Base-by-base conservation (phyloP, 2,797 vertebrate genomes). In the Macropus fuliginosus region DNA sequence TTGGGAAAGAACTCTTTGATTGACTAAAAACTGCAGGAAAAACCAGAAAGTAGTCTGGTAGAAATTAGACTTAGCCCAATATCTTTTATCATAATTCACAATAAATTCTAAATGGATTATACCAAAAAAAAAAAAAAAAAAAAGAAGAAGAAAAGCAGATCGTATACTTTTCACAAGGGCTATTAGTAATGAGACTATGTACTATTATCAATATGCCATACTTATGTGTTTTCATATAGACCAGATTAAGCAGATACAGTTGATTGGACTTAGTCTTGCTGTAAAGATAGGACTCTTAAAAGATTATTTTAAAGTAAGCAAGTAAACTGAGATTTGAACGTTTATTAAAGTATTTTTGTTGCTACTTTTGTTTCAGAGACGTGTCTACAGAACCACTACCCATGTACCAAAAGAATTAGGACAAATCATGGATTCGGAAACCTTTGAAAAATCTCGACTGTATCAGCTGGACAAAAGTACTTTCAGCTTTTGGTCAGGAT, bases 381-480 rank as follows among this genome's bases (percentile, higher is more conserved):
- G 98, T 55, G 99, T 99, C 55, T 99, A 99, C 91, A 99, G 99
- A 97, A 99, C 99, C 34, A 99, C 99, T 34, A 99, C 98, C 74
- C 99, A 99, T 40, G 99, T 99, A 6, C 99, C 99, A 0, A 97
- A 98, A 59, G 99, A 99, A 93, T 97, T 99, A 54, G 99, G 99
- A 92, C 99, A 99, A 98, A 99, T 99, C 96, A 99, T 99, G 99
- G 99, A 99, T 96, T 98, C 99, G 0, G 99, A 99, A 98, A 99
- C 99, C 0, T 99, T 99, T 99, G 99, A 99, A 97, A 99, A 99
- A 97, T 99, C 99, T 24, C 99, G 99, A 74, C 99, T 99, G 40
- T 99, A 99, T 98, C 99, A 99, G 96, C 98, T 99, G 98, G 99
- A 99, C 98, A 99, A 99, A 99, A 99, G 99, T 97, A 99, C 99